phyloP scores from a whole-genome alignment of 2,888 invertebrate species.

The Teleiodes luculella region DNA sequence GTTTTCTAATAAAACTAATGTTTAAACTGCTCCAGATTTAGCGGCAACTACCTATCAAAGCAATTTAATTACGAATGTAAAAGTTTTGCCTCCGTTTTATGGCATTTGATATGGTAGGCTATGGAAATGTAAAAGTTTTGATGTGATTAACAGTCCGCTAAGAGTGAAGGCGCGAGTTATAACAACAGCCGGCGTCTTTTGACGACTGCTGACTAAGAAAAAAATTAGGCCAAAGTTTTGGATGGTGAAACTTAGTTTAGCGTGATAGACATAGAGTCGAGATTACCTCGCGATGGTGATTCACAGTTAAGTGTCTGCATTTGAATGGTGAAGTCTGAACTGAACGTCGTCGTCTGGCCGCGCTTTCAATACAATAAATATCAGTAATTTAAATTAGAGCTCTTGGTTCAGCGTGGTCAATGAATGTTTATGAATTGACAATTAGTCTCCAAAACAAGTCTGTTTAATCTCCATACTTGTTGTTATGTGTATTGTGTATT shows the following conservation, averaged over 20 bases:
- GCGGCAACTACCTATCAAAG: not conserved
- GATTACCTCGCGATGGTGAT: not conserved
- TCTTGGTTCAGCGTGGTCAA: not conserved
- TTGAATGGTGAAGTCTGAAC: not conserved
- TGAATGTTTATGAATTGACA: not conserved
- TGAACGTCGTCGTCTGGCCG: not conserved
- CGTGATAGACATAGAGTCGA: not conserved
- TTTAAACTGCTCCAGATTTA: not conserved
- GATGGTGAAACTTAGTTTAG: not conserved
- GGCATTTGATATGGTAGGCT: too few relatives aligned
- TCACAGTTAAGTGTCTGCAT: constrained; percentile 1
- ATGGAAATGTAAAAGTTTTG: too few relatives aligned
- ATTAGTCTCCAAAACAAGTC: not conserved
- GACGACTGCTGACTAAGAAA: constrained; percentile 3
- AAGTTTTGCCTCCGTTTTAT: too few relatives aligned
- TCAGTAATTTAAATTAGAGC: not conserved
- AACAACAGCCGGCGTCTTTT: not conserved
- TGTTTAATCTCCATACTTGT: too few relatives aligned
- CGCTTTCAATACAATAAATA: constrained; percentile 3
- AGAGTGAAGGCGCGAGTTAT: not conserved
- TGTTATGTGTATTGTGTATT: too few relatives aligned
- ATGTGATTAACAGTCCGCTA: not conserved
- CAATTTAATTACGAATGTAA: not conserved
- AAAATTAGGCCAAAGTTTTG: not conserved
- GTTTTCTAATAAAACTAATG: not conserved